Base-by-base conservation (phyloP, 2,888 invertebrate species). In the Trachelus stipa region DNA sequence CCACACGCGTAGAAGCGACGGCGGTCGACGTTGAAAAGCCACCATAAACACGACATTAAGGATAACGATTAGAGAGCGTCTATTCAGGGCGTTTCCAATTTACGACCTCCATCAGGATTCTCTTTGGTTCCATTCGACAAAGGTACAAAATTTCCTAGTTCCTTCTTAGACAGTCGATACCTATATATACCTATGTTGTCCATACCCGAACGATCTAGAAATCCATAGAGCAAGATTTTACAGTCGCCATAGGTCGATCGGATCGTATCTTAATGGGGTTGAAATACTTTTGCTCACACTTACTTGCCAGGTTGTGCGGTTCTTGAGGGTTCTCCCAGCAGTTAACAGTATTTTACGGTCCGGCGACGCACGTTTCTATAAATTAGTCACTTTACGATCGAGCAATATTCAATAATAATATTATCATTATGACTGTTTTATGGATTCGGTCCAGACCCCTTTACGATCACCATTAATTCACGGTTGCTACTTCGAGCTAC, bases 351-450 rank as follows among this genome's bases (percentile, higher is more conserved):
- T 81, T 83, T 84, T 83, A 84, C 82, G 82, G 81, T 80, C 79
- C 77, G 77, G 79, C 79, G 79, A 84, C 79, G 82, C 56, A 56
- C 81, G 73, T 80, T 85, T 82, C 85, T 79, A 85, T 87, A 87
- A 88, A 84, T 87, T 81, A 81, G 76, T 73, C 76, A 40, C 77
- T 87, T 87, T 85, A 87, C 85, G 87, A 82, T 84, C 83, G 79
- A 79, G 76, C 80, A 83, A 84, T 84, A 85, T 85, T 86, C 84
- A 84, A 85, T 88, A 86, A 86, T 83, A 87, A 86, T 81, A 76
- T 81, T 85, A 87, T 86, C 85, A 83, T 86, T 83, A 83, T 78
- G 79, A 76, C 81, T 80, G 83, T 86, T 88, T 88, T 85, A 85
- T 85, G 82, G 83, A 86, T 84, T 85, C 83, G 80, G 40, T 69